Conservation (phyloP, 2,113 vertebrate species). For the Myodes glareolus region DNA sequence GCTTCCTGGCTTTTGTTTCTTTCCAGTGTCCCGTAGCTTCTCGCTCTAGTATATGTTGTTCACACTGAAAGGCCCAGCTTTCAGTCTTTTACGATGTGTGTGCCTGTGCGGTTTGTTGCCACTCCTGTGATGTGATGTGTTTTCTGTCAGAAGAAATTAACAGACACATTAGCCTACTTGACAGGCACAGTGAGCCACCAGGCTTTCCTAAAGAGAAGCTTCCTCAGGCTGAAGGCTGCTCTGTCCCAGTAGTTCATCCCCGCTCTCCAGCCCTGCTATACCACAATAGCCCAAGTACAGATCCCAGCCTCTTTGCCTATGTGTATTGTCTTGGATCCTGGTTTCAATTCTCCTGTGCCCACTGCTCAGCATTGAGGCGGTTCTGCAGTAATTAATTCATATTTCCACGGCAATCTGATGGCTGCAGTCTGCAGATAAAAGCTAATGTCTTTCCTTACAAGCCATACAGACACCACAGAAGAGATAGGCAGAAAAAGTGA, state of each 20-base stretch:
- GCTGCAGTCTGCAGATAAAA: conserved; percentile 13
- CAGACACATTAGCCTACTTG: conserved; percentile 71
- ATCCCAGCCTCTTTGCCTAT: background rate
- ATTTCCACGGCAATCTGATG: conserved; percentile 35
- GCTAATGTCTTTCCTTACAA: background rate
- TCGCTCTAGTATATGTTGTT: conserved; percentile 46
- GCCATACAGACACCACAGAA: background rate
- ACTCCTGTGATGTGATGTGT: conserved; percentile 60
- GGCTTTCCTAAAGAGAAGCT: conserved; percentile 64
- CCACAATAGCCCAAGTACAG: background rate
- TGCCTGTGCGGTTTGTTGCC: conserved; percentile 50
- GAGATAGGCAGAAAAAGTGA: background rate
- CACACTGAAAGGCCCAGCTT: conserved; percentile 36
- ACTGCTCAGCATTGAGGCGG: background rate
- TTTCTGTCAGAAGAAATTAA: conserved; percentile 76
- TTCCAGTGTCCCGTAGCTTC: conserved; percentile 64
- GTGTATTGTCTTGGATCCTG: background rate
- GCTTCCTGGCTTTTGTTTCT: conserved; percentile 67
- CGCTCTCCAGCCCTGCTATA: background rate
- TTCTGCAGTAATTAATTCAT: conserved; percentile 42
- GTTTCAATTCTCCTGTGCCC: conserved; percentile 37
- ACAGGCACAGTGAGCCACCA: conserved; percentile 64
- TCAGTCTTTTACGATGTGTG: conserved; percentile 44
- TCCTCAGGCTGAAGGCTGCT: background rate
- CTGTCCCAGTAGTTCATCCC: background rate